Conservation (phyloP, 2,888 invertebrate species). For the Agrypnus murinus region DNA sequence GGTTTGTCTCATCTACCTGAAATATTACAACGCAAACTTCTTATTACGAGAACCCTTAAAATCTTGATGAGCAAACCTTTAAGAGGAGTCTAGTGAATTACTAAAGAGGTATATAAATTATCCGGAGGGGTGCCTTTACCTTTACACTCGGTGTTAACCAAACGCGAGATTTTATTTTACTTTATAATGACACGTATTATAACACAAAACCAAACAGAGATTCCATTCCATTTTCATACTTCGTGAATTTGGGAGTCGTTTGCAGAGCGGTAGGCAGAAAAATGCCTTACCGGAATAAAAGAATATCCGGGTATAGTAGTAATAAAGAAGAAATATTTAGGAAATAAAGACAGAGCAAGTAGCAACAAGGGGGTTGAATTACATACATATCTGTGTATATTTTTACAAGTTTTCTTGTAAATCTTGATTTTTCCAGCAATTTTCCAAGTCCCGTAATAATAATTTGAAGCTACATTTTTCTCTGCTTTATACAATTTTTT, state of each 20-base stretch:
- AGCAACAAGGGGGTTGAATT: conserved; percentile 21
- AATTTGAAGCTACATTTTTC: too few species aligned
- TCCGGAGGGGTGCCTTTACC: neutral
- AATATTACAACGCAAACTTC: conserved; percentile 19
- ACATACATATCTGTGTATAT: conserved; percentile 27
- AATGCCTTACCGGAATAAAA: conserved; percentile 19
- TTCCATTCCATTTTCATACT: conserved; percentile 26
- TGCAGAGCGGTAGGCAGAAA: conserved; percentile 11
- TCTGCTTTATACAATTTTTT: too few species aligned
- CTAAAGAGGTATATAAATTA: conserved; percentile 20
- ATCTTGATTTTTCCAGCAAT: conserved; percentile 14
- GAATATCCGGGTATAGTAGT: conserved; percentile 23
- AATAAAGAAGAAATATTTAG: conserved; percentile 32
- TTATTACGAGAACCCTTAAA: conserved; percentile 10
- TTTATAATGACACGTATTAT: conserved; percentile 10
- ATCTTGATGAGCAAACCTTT: conserved; percentile 22
- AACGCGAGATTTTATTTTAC: too few species aligned
- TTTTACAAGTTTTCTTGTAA: conserved; percentile 24
- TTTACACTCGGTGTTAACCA: too few species aligned
- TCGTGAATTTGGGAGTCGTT: conserved; percentile 19
- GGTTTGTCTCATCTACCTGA: conserved; percentile 36
- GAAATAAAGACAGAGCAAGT: conserved; percentile 22
- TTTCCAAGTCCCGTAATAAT: neutral
- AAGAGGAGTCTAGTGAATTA: conserved; percentile 14
- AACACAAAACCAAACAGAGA: conserved; percentile 12